These are phyloP conservation scores for Epinephelus moara DNA, from an alignment of 2,113 vertebrate species.

Conservation along the genomic window DNA sequence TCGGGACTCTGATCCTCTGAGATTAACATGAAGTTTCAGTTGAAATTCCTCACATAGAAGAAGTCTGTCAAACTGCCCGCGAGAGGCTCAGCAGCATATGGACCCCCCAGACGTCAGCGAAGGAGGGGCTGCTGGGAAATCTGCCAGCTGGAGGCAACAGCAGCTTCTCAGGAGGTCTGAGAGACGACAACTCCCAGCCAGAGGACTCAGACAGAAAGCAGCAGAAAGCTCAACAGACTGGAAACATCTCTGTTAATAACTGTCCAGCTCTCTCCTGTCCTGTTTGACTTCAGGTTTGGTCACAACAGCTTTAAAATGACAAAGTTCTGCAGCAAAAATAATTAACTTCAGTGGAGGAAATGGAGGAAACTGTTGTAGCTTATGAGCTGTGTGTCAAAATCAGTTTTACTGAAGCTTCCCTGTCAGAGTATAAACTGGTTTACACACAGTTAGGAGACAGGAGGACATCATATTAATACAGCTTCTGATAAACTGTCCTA, in stretches of 20 bases:
- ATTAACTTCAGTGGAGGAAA: no score
- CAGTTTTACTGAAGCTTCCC: no score
- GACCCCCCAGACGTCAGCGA: constrained; percentile 66
- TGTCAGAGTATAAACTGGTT: no score
- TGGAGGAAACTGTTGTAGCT: no score
- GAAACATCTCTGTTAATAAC: constrained; percentile 1
- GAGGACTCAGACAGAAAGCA: background rate
- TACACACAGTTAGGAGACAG: no score
- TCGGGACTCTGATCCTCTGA: constrained; percentile 20
- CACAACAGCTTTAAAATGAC: background rate
- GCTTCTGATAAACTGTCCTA: no score
- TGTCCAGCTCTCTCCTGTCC: background rate
- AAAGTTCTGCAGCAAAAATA: background rate
- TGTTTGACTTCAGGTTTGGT: background rate
- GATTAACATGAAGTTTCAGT: constrained; percentile 32
- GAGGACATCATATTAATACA: no score
- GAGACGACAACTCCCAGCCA: constrained; percentile 9
- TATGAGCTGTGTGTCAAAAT: no score
- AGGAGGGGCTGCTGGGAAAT: constrained; percentile 66
- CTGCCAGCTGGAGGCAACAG: constrained; percentile 71
- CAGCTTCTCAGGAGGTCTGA: constrained; percentile 57
- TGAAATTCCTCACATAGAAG: constrained; percentile 42
- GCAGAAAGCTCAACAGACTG: background rate
- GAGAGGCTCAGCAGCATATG: constrained; percentile 55
- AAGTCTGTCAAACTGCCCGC: constrained; percentile 48